Base-by-base conservation (phyloP, 2,113 vertebrate species). In the Salvelinus fontinalis region DNA sequence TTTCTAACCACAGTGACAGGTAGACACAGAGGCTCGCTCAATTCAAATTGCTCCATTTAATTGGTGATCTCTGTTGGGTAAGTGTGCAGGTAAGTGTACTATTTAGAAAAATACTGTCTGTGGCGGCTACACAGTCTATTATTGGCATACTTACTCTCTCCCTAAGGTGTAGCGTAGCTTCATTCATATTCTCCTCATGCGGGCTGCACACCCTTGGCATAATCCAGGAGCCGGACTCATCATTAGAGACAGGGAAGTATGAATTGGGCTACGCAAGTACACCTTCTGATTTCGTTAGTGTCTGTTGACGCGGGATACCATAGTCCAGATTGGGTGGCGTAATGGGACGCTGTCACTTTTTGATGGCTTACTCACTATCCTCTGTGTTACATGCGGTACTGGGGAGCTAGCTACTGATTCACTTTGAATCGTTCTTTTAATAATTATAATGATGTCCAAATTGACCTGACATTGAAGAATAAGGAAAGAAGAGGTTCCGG, bases 1-100 rank as follows among this genome's bases (percentile, higher is more conserved):
- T 87, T 86, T 77, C 71, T 26, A 81, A 87, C 81, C 60, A 75
- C 57, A 62, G 57, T 67, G 65, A 81, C 84, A 77, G 80, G 85
- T 88, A 73, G 78, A 78, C 78, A 71, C 70, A n/a, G 64, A 9
- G 73, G 31, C 74, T 75, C 75, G 65, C 67, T 86, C 68, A 64
- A 75, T 75, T 83, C 60, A 80, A 84, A 71, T 80, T 81, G 80
- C 81, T 79, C 67, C 44, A 62, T 79, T 87, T 89, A 86, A 87
- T 85, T 84, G 74, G 60, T 81, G 48, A 72, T 85, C 70, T 81
- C 75, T 64, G 76, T 22, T 73, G 75, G 75, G 70, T 80, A 77
- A 22, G 60, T 64, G n/a, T 24, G 67, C 11, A 20, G 11, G 66
- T 14, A 80, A 67, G 73, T 67, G 59, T 67, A 68, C 26, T 48